A percentile compares a stretch with the other conserved stretches of the same genome.
These are phyloP conservation scores for Polia nebulosa DNA, from an alignment of 2,888 invertebrate genomes.

Conservation along the genomic window DNA sequence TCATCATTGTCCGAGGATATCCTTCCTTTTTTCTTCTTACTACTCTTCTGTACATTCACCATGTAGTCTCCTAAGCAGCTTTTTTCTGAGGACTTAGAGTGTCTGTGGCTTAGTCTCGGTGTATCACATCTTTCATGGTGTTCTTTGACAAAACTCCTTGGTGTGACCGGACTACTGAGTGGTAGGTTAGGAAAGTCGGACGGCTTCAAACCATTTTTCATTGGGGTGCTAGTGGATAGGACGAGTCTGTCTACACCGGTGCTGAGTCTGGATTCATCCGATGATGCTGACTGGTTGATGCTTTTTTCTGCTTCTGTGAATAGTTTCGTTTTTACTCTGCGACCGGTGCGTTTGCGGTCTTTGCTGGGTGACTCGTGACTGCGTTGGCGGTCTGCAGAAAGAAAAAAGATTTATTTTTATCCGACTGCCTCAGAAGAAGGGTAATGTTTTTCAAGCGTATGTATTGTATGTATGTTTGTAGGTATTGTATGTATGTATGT, in stretches of 20 bases:
- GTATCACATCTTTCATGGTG: conserved; percentile 83
- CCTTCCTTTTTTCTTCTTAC: conserved; percentile 82
- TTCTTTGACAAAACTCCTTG: conserved; percentile 76
- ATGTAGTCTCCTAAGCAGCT: conserved; percentile 84
- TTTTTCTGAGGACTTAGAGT: conserved; percentile 83
- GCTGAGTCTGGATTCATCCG: conserved; percentile 83
- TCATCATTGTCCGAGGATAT: conserved; percentile 79
- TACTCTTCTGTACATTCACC: conserved; percentile 77
- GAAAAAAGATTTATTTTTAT: too few relatives aligned
- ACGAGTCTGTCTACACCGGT: conserved; percentile 77
- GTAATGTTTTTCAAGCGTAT: too few relatives aligned
- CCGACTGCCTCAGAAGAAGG: too few relatives aligned
- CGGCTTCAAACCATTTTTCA: conserved; percentile 80
- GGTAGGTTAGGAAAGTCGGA: conserved; percentile 75
- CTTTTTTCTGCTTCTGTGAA: conserved; percentile 80
- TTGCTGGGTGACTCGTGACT: conserved; percentile 84
- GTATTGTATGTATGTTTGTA: too few relatives aligned
- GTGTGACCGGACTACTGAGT: conserved; percentile 81
- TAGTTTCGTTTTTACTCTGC: conserved; percentile 85
- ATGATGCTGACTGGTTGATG: conserved; percentile 76
- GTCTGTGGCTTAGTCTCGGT: conserved; percentile 78
- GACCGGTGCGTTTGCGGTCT: conserved; percentile 78
- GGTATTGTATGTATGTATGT: too few relatives aligned
- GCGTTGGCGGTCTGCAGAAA: conserved; percentile 70
- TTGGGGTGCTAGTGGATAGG: conserved; percentile 81